Evolutionary conservation across 2,113 vertebrate genomes (phyloP), one percentile per base, ranked within the genome.

Genomic region (Callithrix jacchus): DNA sequence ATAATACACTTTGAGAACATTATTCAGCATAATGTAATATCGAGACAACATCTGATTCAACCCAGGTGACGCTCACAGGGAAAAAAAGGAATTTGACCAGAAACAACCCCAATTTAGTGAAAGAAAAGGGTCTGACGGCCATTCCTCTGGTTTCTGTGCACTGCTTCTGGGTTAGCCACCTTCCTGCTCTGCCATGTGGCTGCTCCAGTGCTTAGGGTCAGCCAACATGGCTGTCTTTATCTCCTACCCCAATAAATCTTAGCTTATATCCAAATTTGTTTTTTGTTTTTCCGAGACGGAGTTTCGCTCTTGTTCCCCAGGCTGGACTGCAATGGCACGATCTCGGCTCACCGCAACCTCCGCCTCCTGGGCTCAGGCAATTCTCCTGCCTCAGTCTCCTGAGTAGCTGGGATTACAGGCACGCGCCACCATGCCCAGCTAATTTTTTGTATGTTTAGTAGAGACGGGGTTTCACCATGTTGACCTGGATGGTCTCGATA

Each of bases 181-280:
- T 27, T 30, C 27, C 13, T 3, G 21, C 25, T 40, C 20, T 11
- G 7, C 14, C 2, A 25, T 0, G 5, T 5, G 14, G 68, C 10
- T 40, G 0, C 23, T 47, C 30, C 1, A 1, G 2, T 0, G 70
- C 47, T 35, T 37, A 7, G 47, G 35, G 45, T 40, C 35, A 49
- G 68, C 86, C 32, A 16, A 14, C 16, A 18, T 20, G 73, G 79
- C 21, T 40, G 30, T 37, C 61, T 52, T 84, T 37, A 79, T 42
- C 27, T 2, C 32, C 25, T 32, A 21, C 23, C 12, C 20, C 42
- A 86, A 81, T 27, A 89, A 56, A 90, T 76, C 87, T 87, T 27
- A 14, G 45, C 40, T 84, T 40, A 42, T 3, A n/a, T 52, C 52
- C 90, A 56, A 77, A 73, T 93, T 25, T 70, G n/a, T 90, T 82